phyloP scores from a whole-genome alignment of 2,888 invertebrate species.

The Cecidostiba fungosa region DNA sequence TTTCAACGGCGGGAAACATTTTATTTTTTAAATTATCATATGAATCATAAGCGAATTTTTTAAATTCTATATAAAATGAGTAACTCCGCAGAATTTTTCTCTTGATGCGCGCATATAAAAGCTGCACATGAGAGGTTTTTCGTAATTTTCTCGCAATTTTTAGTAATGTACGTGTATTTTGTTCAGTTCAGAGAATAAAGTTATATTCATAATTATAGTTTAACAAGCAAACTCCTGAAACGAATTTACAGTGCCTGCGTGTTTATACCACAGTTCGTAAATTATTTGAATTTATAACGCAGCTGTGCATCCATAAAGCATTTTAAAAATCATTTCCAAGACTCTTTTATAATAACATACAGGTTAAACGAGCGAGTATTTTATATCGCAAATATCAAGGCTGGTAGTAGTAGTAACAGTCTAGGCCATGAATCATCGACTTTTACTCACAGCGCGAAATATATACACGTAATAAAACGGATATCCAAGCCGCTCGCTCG shows the following conservation, averaged over 20 bases:
- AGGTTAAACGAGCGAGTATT: neutral
- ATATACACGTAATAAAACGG: conserved; percentile 17
- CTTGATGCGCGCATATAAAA: neutral
- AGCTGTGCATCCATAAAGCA: neutral
- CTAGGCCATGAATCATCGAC: conserved; percentile 21
- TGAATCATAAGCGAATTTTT: neutral
- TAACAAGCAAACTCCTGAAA: neutral
- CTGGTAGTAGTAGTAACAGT: neutral
- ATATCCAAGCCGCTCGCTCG: neutral
- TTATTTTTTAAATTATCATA: neutral
- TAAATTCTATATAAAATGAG: neutral
- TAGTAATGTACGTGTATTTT: neutral
- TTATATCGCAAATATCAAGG: conserved; percentile 11
- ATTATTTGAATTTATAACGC: neutral
- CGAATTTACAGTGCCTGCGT: neutral
- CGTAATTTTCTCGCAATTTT: neutral
- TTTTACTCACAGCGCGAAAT: conserved; percentile 36
- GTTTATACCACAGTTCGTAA: neutral
- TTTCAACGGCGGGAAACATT: neutral
- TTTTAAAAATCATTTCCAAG: neutral
- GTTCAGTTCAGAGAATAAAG: neutral
- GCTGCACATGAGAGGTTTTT: neutral
- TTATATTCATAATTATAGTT: too few species aligned
- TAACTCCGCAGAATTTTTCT: neutral
- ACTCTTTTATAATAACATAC: neutral